Base-by-base conservation (phyloP, 2,797 vertebrate species). In the Argyrosomus regius region DNA sequence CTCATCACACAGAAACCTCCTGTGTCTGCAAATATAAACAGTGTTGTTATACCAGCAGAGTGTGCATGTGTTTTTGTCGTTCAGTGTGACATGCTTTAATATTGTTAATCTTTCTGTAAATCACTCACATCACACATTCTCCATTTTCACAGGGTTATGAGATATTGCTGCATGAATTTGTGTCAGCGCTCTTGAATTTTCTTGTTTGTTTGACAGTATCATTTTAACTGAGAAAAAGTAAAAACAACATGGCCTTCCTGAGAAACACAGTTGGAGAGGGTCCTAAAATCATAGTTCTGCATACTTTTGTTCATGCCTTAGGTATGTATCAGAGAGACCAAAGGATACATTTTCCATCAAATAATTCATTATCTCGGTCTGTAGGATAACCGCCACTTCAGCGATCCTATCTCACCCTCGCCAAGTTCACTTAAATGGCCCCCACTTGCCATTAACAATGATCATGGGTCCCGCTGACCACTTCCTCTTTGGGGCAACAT, bases 401-500 rank as follows among this genome's bases (percentile, higher is more conserved):
- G 50, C 24, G 16, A 72, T 62, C 61, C 78, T 72, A 18, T 72
- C 74, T 83, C 76, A 84, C 78, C 59, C 69, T 84, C 6, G 22
- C 61, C 69, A 70, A 58, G 66, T 84, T 88, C 77, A 69, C 79
- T 83, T 53, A 89, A 88, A 85, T 79, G 65, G 79, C 71, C 65
- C 46, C 35, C 28, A 31, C 49, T 77, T 77, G 58, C 50, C 54
- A 83, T 91, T 83, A 88, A 82, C 72, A 80, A 75, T 78, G 86
- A 92, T 93, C 83, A 84, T 77, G 83, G 71, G 68, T 80, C 75
- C 67, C 72, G 77, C 80, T 88, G 88, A 76, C 86, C 88, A 85
- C 81, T 89, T 92, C 87, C 87, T 82, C 46, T 58, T 48, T 64
- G 80, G 83, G 54, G 57, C 82, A 84, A 86, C 87, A 83, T 86